These are phyloP conservation scores for Lordiphosa clarofinis DNA, from an alignment of 1,140 invertebrate species.

Conservation along the genomic window DNA sequence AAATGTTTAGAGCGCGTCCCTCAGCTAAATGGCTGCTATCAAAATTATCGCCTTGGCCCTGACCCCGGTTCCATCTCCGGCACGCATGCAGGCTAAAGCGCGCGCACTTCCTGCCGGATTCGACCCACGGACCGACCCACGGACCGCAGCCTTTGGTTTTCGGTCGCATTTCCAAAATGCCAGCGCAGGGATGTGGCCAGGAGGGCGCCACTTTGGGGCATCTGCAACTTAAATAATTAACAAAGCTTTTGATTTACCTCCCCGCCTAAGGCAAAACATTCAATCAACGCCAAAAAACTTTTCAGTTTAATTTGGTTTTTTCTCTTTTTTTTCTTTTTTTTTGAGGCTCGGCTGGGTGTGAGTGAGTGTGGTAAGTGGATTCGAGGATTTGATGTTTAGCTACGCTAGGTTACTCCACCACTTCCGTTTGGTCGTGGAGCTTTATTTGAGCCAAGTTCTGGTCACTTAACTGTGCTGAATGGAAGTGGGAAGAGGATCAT, in stretches of 20 bases:
- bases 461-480: too few relatives aligned
- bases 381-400: too few relatives aligned
- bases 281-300: constrained; percentile 14
- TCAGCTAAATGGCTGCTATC: constrained; percentile 63
- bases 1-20: constrained; percentile 3
- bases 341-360: too few relatives aligned
- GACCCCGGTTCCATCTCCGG: constrained; percentile 23
- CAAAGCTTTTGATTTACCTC: constrained; percentile 48
- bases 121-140: too few relatives aligned
- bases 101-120: constrained; percentile 58
- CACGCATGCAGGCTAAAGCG: constrained; percentile 59
- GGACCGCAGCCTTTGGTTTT: constrained; percentile 48
- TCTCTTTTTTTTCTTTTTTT: too few relatives aligned
- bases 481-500: too few relatives aligned
- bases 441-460: too few relatives aligned
- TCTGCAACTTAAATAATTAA: constrained; percentile 65
- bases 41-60: constrained; percentile 52
- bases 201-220: constrained; percentile 11
- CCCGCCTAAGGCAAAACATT: constrained; percentile 1
- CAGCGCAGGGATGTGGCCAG: not conserved
- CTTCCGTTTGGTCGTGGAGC: too few relatives aligned
- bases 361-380: too few relatives aligned
- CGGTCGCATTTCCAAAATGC: constrained; percentile 36
- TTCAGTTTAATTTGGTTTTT: too few relatives aligned
- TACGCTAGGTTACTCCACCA: too few relatives aligned